Percentiles rank a stretch among this genome's conserved stretches.
Evolutionary conservation across 2,113 vertebrate species (phyloP).

Genomic region (Microcebus lehilahytsara): DNA sequence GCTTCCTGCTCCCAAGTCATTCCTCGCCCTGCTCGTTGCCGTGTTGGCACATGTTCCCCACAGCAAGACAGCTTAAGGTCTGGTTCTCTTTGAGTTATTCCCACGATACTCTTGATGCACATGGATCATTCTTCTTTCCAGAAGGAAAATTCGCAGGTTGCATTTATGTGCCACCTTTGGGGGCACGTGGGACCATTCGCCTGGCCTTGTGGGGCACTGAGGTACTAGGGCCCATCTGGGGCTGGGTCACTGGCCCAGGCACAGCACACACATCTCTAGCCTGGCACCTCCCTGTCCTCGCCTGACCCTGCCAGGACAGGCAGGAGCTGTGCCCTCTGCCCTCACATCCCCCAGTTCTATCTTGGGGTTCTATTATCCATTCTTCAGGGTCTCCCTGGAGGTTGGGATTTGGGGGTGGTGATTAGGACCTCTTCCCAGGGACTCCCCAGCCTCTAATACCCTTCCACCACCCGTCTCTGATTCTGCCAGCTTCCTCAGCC

Average conservation of each 20-base stretch:
- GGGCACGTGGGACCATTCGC: neutral
- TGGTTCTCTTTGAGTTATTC: neutral
- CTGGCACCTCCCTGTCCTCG: neutral
- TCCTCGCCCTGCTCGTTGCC: neutral
- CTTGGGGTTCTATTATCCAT: neutral
- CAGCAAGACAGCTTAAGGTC: neutral
- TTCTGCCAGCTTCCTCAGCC: neutral
- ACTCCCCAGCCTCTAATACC: neutral
- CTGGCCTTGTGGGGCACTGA: neutral
- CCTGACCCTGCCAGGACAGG: neutral
- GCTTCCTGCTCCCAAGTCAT: neutral
- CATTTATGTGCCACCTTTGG: too few relatives aligned
- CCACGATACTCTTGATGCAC: neutral
- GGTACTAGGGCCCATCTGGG: too few relatives aligned
- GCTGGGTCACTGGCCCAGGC: neutral
- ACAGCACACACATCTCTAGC: neutral
- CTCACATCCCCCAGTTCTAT: too few relatives aligned
- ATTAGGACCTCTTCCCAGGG: neutral
- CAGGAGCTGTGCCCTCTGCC: fast-evolving
- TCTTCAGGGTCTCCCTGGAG: neutral
- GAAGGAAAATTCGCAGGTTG: neutral
- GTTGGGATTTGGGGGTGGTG: neutral
- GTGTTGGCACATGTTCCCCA: neutral
- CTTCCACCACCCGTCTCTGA: neutral
- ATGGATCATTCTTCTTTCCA: neutral